A percentile compares a stretch with the other conserved stretches of the same genome.
These are phyloP conservation scores for Zoroaster sp. DNA, from an alignment of 53 echinoderm and acorn worm species.

Conservation along the genomic window DNA sequence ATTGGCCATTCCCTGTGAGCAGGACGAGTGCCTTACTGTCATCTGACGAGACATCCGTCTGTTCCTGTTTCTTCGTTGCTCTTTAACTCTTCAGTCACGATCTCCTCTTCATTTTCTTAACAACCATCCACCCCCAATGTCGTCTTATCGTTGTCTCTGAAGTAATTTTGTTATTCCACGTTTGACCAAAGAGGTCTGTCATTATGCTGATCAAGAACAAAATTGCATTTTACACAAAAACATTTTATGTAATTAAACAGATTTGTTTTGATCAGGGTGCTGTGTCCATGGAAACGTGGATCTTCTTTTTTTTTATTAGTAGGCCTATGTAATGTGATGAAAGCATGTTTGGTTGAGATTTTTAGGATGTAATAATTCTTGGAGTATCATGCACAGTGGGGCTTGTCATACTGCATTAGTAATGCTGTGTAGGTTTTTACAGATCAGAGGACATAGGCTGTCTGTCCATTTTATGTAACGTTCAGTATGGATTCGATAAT, in stretches of 20 bases:
- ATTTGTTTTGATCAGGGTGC: background rate
- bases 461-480: background rate
- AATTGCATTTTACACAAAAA: background rate
- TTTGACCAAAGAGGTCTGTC: background rate
- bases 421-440: background rate
- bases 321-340: background rate
- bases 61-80: background rate
- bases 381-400: background rate
- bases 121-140: background rate
- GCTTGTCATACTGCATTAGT: background rate
- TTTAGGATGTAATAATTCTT: background rate
- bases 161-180: conserved; percentile 33
- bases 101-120: background rate
- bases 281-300: background rate
- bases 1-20: background rate
- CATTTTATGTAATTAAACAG: background rate
- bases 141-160: background rate
- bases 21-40: background rate
- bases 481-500: background rate
- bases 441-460: background rate
- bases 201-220: background rate
- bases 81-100: conserved; percentile 18
- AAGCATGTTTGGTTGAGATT: background rate
- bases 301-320: background rate
- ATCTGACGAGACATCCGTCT: background rate